Percentiles rank a stretch among this genome's conserved stretches.
These are phyloP conservation scores for Mohoua ochrocephala DNA, from an alignment of 2,113 vertebrate genomes.

Conservation along the genomic window DNA sequence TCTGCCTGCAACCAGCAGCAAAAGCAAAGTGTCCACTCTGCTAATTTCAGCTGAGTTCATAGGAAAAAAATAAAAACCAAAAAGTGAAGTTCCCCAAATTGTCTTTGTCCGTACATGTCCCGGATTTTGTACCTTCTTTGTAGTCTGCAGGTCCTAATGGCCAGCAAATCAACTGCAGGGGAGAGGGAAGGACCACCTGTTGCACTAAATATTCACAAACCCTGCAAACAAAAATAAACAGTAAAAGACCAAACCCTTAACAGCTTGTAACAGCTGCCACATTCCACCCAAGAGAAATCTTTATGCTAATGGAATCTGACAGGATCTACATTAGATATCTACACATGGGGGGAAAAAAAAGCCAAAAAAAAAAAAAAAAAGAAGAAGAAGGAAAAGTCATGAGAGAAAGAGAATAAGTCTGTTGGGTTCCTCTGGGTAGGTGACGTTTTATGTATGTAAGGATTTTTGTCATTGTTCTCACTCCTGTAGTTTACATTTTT, in stretches of 20 bases:
- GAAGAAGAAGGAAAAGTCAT: accelerated
- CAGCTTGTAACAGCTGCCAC: slow-evolving; percentile 56
- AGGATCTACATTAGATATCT: not conserved
- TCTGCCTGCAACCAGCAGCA: not conserved
- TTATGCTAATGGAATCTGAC: not conserved
- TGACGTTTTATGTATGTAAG: not conserved
- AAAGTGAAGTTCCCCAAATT: accelerated
- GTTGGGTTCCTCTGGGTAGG: not conserved
- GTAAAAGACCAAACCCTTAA: not conserved
- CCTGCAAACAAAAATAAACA: slow-evolving; percentile 36
- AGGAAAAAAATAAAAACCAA: not conserved
- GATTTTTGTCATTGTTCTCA: not conserved
- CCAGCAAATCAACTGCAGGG: not conserved
- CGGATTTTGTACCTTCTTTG: not conserved
- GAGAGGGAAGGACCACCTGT: slow-evolving; percentile 24
- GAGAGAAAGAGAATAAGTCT: not conserved
- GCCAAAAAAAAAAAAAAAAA: too few relatives aligned
- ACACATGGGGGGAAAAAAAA: not conserved
- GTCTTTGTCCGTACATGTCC: not conserved
- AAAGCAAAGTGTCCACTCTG: not conserved
- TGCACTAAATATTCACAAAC: slow-evolving; percentile 10
- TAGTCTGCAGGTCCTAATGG: not conserved
- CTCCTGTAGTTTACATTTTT: not conserved
- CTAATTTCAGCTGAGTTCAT: not conserved
- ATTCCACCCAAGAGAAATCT: slow-evolving; percentile 36